Evolutionary conservation across 2,113 vertebrate genomes (phyloP).

Genomic region (Electrona antarctica): DNA sequence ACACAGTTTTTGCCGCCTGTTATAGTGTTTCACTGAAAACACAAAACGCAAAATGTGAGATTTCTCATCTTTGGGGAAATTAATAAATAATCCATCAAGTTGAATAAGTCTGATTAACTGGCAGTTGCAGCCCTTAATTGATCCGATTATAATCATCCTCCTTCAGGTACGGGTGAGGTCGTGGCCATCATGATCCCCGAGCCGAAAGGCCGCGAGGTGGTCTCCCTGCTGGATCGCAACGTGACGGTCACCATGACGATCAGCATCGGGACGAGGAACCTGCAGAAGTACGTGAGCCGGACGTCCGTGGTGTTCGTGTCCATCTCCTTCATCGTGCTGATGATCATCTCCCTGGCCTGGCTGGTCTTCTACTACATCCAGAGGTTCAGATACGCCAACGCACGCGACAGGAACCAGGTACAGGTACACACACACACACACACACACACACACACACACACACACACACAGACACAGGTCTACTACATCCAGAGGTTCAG

Average conservation of each 20-base stretch:
- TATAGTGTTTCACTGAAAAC: too few relatives aligned
- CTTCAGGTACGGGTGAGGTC: conserved; percentile 87
- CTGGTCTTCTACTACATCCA: conserved; percentile 99
- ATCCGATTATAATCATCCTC: too few relatives aligned
- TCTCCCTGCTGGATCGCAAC: conserved; percentile 88
- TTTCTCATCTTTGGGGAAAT: too few relatives aligned
- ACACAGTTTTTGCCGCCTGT: too few relatives aligned
- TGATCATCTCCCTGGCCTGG: conserved; percentile 98
- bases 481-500: conserved; percentile 96
- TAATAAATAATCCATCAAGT: too few relatives aligned
- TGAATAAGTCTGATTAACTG: too few relatives aligned
- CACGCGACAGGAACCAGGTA: conserved; percentile 93
- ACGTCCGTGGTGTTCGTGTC: conserved; percentile 98
- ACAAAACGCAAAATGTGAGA: too few relatives aligned
- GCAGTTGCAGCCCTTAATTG: too few relatives aligned
- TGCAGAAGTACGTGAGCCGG: conserved; percentile 98
- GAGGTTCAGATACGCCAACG: conserved; percentile 95
- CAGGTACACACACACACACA: background rate
- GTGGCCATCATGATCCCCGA: conserved; percentile 98
- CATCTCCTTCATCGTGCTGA: conserved; percentile 98
- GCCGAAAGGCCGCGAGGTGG: conserved; percentile 92
- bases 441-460: conserved; percentile 10
- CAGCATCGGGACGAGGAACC: conserved; percentile 93
- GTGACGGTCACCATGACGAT: conserved; percentile 94
- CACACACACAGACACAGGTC: background rate